Base-by-base conservation (phyloP, 2,888 invertebrate species). In the Drosophila tanythrix region DNA sequence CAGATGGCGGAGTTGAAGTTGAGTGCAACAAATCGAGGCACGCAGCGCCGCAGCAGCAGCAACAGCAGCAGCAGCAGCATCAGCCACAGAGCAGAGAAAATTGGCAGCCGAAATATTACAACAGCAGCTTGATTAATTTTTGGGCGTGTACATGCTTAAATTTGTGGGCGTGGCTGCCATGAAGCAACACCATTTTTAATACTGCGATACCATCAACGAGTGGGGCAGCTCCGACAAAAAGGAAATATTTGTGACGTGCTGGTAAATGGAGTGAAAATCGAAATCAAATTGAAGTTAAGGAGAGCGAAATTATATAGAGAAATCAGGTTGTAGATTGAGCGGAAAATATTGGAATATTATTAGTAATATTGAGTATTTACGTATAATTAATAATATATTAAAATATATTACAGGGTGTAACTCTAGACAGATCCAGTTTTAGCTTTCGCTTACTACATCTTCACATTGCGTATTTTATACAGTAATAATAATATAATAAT, bases 61-160 rank as follows among this genome's bases (percentile, higher is more conserved):
- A 21, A 1, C 21, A 21, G 21, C 21, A 43, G 11, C 46, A 46
- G 27, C 18, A n/a, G 56, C 61, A 62, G 55, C 51, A 58, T 15
- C 58, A n/a, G 60, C 40, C 46, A 57, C 52, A 36, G 36, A 46
- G 21, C 48, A 21, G 55, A 25, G 52, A 35, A 53, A 55, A 58
- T 33, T 56, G 46, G 35, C 53, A 61, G 55, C 36, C 31, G 51
- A 61, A 67, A 76, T 82, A 83, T 88, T 82, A 78, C 83, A 86
- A 81, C 87, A 89, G 90, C 71, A 86, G 90, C 72, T 88, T 90
- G 87, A 90, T 90, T 90, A 86, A 90, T 90, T 89, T 79, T 70
- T 56, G 72, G 87, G 87, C 87, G 90, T 86, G 57, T 59, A 74
- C 73, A 59, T 77, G 71, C 69, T 76, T 71, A 86, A 90, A 81